Percentiles rank a stretch among this genome's conserved stretches.
Evolutionary conservation across 2,888 invertebrate species (phyloP).

Genomic region (Apamea epomidion): DNA sequence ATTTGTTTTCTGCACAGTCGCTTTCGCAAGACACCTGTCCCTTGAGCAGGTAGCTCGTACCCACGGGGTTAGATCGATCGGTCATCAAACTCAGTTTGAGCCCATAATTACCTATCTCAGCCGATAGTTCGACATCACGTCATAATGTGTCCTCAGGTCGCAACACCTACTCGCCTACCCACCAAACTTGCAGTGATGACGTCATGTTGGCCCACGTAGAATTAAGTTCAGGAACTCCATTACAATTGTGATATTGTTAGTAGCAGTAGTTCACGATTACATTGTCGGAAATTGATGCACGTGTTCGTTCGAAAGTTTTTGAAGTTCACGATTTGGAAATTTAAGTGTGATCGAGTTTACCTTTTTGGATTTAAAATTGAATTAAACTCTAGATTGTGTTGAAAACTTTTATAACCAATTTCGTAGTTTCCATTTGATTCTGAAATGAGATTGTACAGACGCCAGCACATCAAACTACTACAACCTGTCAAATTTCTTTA

Average conservation of each 20-base stretch:
- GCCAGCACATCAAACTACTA: too few relatives aligned
- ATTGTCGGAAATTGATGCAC: slow-evolving; percentile 41
- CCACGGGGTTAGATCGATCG: background rate
- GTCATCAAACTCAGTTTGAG: background rate
- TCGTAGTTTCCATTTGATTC: too few relatives aligned
- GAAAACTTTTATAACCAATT: too few relatives aligned
- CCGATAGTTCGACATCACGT: background rate
- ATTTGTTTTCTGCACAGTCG: too few relatives aligned
- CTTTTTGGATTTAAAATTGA: background rate
- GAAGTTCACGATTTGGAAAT: slow-evolving; percentile 13
- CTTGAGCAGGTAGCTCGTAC: background rate
- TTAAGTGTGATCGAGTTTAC: background rate
- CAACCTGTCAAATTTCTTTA: too few relatives aligned
- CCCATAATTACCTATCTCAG: background rate
- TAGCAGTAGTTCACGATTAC: slow-evolving; percentile 30
- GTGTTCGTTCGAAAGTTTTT: slow-evolving; percentile 25
- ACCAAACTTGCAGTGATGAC: slow-evolving; percentile 6
- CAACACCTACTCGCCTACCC: background rate
- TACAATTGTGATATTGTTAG: slow-evolving; percentile 41
- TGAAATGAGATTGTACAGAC: too few relatives aligned
- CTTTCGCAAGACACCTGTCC: too few relatives aligned
- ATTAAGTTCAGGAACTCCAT: slow-evolving; percentile 59
- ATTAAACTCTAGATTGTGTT: background rate
- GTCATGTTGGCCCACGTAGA: slow-evolving; percentile 35
- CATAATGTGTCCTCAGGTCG: background rate